These are phyloP conservation scores for Eristalinus sepulchralis DNA, from an alignment of 2,888 invertebrate genomes.

Conservation along the genomic window DNA sequence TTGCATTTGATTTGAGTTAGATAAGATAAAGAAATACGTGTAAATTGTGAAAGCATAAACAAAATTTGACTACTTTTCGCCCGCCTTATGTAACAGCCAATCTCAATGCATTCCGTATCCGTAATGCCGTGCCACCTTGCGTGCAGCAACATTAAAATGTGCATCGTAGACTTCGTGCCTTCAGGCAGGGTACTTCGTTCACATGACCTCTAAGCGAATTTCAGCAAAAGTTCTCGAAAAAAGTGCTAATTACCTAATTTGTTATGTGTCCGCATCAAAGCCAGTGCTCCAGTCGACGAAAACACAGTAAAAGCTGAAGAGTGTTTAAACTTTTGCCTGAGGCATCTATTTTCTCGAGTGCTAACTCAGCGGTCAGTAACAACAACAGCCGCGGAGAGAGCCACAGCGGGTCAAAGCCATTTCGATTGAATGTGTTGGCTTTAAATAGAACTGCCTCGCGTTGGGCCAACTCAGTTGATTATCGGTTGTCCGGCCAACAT, in stretches of 20 bases:
- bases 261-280: not conserved
- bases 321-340: not conserved
- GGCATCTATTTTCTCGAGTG: slow-evolving; percentile 30
- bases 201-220: not conserved
- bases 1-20: not conserved
- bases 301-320: not conserved
- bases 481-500: slow-evolving; percentile 25
- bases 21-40: not conserved
- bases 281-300: not conserved
- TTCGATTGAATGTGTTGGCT: slow-evolving; percentile 16
- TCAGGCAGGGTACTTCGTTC: not conserved
- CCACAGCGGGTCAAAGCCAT: slow-evolving; percentile 53
- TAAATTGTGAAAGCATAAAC: not conserved
- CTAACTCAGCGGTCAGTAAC: slow-evolving; percentile 28
- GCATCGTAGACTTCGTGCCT: not conserved
- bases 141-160: not conserved
- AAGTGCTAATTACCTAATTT: not conserved
- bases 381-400: slow-evolving; percentile 8
- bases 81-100: not conserved
- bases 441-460: slow-evolving; percentile 45
- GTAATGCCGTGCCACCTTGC: not conserved
- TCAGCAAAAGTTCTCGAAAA: not conserved
- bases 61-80: not conserved
- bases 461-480: slow-evolving; percentile 38
- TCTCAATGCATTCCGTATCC: not conserved